A percentile compares a stretch with the other conserved stretches of the same genome.
phyloP scores from a whole-genome alignment of 2,888 invertebrate species.

The Anticlea derivata region DNA sequence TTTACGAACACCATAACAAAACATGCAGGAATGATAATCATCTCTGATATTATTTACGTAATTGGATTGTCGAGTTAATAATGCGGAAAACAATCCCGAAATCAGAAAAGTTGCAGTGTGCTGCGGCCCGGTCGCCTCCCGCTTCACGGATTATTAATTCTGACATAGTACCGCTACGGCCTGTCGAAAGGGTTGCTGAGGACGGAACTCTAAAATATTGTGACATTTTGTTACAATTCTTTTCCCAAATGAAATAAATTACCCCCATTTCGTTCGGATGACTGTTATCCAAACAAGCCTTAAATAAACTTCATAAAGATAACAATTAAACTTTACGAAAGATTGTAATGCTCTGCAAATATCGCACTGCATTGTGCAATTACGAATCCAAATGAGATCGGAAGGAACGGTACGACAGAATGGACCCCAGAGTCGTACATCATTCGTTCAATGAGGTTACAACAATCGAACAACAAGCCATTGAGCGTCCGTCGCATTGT shows the following conservation, averaged over 20 bases:
- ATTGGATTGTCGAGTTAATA: constrained; percentile 81
- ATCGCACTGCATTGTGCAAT: constrained; percentile 60
- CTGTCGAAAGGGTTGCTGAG: constrained; percentile 74
- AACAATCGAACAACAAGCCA: constrained; percentile 80
- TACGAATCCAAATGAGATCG: constrained; percentile 66
- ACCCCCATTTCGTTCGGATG: constrained; percentile 27
- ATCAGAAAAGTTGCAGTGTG: constrained; percentile 69
- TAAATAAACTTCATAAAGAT: constrained; percentile 33
- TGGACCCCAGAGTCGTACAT: constrained; percentile 62
- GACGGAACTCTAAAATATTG: constrained; percentile 70
- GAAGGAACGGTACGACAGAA: constrained; percentile 64
- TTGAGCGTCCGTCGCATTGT: constrained; percentile 70
- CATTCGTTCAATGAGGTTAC: constrained; percentile 76
- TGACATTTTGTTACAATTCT: constrained; percentile 58
- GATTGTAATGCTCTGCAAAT: constrained; percentile 63
- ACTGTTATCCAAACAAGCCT: constrained; percentile 34
- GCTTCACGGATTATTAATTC: constrained; percentile 79
- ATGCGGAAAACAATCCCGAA: constrained; percentile 81
- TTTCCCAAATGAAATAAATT: constrained; percentile 32
- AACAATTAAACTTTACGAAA: constrained; percentile 41
- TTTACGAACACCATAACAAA: constrained; percentile 25
- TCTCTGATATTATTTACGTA: constrained; percentile 71
- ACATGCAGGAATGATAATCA: constrained; percentile 30
- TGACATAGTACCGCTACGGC: constrained; percentile 71
- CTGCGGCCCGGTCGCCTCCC: constrained; percentile 51